Percentiles rank a stretch among this genome's conserved stretches.
Conservation (phyloP, 2,113 vertebrate genomes). For the Nanorana parkeri region DNA sequence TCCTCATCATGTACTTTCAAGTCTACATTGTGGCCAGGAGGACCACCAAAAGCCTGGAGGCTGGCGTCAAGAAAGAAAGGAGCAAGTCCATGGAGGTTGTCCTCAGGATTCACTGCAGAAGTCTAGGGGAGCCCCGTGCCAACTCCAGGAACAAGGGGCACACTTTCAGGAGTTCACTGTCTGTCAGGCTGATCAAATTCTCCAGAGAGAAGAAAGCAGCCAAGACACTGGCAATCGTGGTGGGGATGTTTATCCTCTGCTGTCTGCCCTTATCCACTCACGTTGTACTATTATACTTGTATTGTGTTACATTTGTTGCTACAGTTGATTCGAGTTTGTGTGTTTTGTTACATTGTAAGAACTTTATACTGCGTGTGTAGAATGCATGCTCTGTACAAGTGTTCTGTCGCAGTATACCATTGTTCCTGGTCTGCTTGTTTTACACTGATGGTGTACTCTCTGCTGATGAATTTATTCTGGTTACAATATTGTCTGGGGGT, state of each 20-base stretch:
- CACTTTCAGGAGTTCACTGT: slow-evolving; percentile 91
- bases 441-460: too few species aligned
- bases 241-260: slow-evolving; percentile 96
- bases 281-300: slow-evolving; percentile 85
- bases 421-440: too few species aligned
- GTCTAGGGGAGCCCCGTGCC: slow-evolving; percentile 76
- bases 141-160: slow-evolving; percentile 78
- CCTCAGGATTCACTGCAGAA: slow-evolving; percentile 92
- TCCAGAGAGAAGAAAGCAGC: slow-evolving; percentile 97
- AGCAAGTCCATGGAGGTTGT: slow-evolving; percentile 93
- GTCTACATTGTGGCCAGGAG: slow-evolving; percentile 94
- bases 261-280: slow-evolving; percentile 99
- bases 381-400: too few species aligned
- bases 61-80: slow-evolving; percentile 92
- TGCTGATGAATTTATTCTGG: too few species aligned
- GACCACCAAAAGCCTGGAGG: slow-evolving; percentile 92
- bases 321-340: too few species aligned
- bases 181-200: slow-evolving; percentile 94
- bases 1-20: slow-evolving; percentile 95
- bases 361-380: too few species aligned
- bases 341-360: too few species aligned
- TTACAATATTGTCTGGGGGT: too few species aligned
- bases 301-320: too few species aligned
- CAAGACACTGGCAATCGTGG: slow-evolving; percentile 96
- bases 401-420: too few species aligned